Base-by-base conservation (phyloP, 1,140 invertebrate genomes). In the Ostrea edulis region DNA sequence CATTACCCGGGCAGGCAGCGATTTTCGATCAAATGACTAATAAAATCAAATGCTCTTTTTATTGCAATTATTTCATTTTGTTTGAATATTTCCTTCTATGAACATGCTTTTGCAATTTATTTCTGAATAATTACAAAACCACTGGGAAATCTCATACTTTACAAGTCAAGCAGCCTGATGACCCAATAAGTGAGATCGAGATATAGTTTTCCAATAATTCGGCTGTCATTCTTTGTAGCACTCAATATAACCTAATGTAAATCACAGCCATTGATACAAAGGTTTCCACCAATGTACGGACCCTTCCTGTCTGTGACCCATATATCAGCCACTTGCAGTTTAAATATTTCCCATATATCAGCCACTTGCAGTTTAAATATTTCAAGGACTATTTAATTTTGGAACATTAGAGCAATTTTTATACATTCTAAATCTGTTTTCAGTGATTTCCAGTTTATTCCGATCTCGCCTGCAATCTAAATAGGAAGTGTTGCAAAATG, bases 31-130 rank as follows among this genome's bases (percentile, higher is more conserved):
- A 71, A 71, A 71, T 71, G 68, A 35, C 68, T 71, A 71, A 25
- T 71, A 71, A 71, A 71, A 71, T 71, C 22, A 71, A 71, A 71
- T 71, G 68, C 68, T 71, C 68, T 71, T 71, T 71, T 71, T 71
- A 71, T 71, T 71, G 68, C 22, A 71, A 71, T 71, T 71, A 71
- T 71, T 25, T 25, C 68, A 29, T 71, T 71, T 71, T 71, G 22
- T 71, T 12, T 25, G 68, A 71, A 35, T 35, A 29, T 71, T 25
- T 35, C 12, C 22, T 71, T 71, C 68, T 25, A 25, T 71, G 25
- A 71, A 71, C 68, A 71, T 25, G 29, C 5, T 29, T 71, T 71
- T 71, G 22, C 68, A 71, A n/a, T 71, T 71, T 29, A 71, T 71
- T 29, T 29, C 29, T 29, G 68, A 71, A 71, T 71, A 71, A 71